Percentiles rank a stretch among this genome's conserved stretches.
Conservation (phyloP, 1,140 invertebrate genomes). For the Hylaeus anthracinus region DNA sequence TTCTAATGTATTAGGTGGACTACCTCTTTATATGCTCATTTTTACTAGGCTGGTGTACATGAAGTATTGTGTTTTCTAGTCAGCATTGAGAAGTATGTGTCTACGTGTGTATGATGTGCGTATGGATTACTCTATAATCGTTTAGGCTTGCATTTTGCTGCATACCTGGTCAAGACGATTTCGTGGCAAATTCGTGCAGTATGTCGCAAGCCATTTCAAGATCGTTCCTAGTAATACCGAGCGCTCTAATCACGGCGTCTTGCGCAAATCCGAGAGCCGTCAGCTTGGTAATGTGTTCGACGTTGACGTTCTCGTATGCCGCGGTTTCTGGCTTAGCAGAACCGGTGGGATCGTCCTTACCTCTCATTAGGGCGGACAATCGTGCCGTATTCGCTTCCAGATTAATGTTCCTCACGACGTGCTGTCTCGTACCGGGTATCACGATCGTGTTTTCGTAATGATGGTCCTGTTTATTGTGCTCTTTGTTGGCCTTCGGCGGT, state of each 20-base stretch:
- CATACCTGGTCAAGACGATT: conserved; percentile 80
- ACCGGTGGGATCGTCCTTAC: conserved; percentile 71
- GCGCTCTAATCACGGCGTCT: conserved; percentile 93
- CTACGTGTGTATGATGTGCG: no score
- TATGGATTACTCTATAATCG: neutral
- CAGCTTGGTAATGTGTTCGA: conserved; percentile 93
- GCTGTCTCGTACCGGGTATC: conserved; percentile 81
- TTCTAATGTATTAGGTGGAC: no score
- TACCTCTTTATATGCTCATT: neutral
- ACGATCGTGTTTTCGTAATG: conserved; percentile 84
- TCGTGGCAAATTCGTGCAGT: conserved; percentile 94
- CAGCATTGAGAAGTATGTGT: no score
- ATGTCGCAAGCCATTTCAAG: conserved; percentile 97
- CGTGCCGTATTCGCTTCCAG: conserved; percentile 73
- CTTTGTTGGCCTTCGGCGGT: conserved; percentile 70
- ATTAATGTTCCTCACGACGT: conserved; percentile 77
- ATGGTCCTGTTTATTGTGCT: conserved; percentile 79
- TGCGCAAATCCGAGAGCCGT: conserved; percentile 94
- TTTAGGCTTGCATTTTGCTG: conserved; percentile 35
- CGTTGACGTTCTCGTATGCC: conserved; percentile 93
- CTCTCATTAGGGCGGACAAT: conserved; percentile 76
- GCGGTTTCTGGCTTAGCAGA: conserved; percentile 70
- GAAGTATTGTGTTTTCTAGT: no score
- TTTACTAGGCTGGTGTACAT: no score
- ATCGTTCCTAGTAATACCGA: conserved; percentile 95